Evolutionary conservation across 2,888 invertebrate genomes (phyloP).

Genomic region (Stegophylla sp.): DNA sequence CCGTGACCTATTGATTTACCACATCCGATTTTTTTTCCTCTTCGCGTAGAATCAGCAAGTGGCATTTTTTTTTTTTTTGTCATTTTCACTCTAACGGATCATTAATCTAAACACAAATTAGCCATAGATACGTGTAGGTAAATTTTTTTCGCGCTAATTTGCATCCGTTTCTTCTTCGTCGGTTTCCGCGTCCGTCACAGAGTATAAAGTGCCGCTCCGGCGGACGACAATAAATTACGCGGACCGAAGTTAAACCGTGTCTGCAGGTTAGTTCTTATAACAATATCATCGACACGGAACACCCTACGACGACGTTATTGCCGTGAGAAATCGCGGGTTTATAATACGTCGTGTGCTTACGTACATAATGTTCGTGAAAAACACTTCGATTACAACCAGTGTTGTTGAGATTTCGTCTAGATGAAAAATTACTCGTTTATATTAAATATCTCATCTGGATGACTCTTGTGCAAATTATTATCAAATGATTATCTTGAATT

Average conservation of each 20-base stretch:
- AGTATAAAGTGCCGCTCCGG: slow-evolving; percentile 24
- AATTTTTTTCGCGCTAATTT: slow-evolving; percentile 14
- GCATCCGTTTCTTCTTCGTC: not conserved
- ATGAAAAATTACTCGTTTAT: too few relatives aligned
- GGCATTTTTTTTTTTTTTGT: not conserved
- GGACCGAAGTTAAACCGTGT: slow-evolving; percentile 35
- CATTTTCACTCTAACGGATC: slow-evolving; percentile 14
- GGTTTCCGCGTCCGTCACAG: too few relatives aligned
- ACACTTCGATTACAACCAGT: too few relatives aligned
- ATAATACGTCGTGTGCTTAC: too few relatives aligned
- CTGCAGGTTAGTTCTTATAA: too few relatives aligned
- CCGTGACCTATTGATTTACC: slow-evolving; percentile 27
- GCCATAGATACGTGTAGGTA: not conserved
- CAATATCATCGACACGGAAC: slow-evolving; percentile 23
- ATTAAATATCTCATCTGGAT: too few relatives aligned
- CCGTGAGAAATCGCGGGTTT: slow-evolving; percentile 44
- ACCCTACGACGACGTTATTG: slow-evolving; percentile 20
- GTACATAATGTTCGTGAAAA: too few relatives aligned
- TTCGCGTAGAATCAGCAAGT: too few relatives aligned
- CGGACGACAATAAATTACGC: slow-evolving; percentile 26
- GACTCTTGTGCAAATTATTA: too few relatives aligned
- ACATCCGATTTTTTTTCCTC: slow-evolving; percentile 28
- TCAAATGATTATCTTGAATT: too few relatives aligned
- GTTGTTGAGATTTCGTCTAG: too few relatives aligned
- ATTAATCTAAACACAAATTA: slow-evolving; percentile 45